Base-by-base conservation (phyloP, 2,888 invertebrate species). In the Lithosia quadra region DNA sequence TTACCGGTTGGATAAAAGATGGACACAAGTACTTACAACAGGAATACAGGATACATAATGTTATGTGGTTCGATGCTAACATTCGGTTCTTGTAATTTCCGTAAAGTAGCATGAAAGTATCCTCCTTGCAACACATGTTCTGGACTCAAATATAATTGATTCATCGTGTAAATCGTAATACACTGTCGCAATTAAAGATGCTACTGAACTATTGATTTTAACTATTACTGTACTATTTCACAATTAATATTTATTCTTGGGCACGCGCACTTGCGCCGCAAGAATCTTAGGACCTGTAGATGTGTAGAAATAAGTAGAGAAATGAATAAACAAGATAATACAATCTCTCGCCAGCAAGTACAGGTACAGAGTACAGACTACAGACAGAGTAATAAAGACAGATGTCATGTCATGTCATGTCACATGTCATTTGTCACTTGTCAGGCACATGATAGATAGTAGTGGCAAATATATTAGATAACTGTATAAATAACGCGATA, bases 11-110 rank as follows among this genome's bases (percentile, higher is more conserved):
- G 13, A 28, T 24, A 22, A 9, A 33, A 64, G 28, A 59, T 59
- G 28, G 33, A 34, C 9, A 3, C 10, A 28, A 21, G 63, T 79
- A 96, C 97, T 97, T 95, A 98, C 97, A 97, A 92, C 68, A 98
- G 93, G 88, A 98, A 98, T 65, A 98, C 94, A 0, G 98, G 98
- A 85, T 97, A 98, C 98, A 98, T 98, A 55, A 98, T 95, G 94
- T 98, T 98, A 74, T 97, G 96, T 0, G 97, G 92, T 55, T 96
- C 95, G 70, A 98, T 96, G 78, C 96, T 96, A 57, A 97, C 96
- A 85, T 97, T 96, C 11, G 96, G 94, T 72, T 97, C 96, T 89
- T 99, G 99, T 95, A 99, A 97, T 87, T 96, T 95, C 72, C 99
- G 94, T 67, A 99, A 89, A n/a, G 97, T 96, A 5, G 97, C 96